Conservation (phyloP, 2,888 invertebrate species). For the Marronus borbonicus region DNA sequence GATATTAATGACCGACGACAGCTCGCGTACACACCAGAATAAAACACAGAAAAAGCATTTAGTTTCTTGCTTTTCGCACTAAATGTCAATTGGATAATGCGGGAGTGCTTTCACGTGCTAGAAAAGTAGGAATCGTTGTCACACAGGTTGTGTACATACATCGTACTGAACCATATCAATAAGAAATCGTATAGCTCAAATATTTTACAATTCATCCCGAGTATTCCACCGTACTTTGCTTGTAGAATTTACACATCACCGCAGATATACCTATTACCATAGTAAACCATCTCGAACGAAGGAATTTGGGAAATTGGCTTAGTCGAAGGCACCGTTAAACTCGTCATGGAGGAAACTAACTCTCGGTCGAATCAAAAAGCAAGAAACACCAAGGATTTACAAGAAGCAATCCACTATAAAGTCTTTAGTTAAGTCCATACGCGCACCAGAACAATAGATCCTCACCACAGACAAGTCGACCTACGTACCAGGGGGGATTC, state of each 20-base stretch:
- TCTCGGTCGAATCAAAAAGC: slow-evolving; percentile 59
- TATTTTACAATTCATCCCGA: background rate
- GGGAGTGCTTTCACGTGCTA: slow-evolving; percentile 10
- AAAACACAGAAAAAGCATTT: slow-evolving; percentile 54
- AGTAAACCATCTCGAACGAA: slow-evolving; percentile 28
- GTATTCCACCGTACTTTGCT: background rate
- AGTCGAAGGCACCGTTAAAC: slow-evolving; percentile 63
- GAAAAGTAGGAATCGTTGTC: background rate
- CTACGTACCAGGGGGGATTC: slow-evolving; percentile 53
- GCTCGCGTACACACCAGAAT: slow-evolving; percentile 55
- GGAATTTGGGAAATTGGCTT: slow-evolving; percentile 43
- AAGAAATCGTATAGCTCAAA: background rate
- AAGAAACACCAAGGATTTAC: slow-evolving; percentile 65
- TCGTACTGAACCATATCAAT: background rate
- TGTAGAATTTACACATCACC: background rate
- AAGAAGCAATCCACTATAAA: slow-evolving; percentile 70
- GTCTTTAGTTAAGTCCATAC: slow-evolving; percentile 65
- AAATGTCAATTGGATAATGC: slow-evolving; percentile 28
- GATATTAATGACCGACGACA: slow-evolving; percentile 57
- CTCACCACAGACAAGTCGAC: slow-evolving; percentile 63
- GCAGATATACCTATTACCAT: slow-evolving; percentile 29
- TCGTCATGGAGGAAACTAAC: slow-evolving; percentile 69
- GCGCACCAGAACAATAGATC: slow-evolving; percentile 66
- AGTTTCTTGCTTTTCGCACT: slow-evolving; percentile 36
- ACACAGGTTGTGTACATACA: background rate